Evolutionary conservation across 2,113 vertebrate species (phyloP).

Genomic region (Zosterops borbonicus): DNA sequence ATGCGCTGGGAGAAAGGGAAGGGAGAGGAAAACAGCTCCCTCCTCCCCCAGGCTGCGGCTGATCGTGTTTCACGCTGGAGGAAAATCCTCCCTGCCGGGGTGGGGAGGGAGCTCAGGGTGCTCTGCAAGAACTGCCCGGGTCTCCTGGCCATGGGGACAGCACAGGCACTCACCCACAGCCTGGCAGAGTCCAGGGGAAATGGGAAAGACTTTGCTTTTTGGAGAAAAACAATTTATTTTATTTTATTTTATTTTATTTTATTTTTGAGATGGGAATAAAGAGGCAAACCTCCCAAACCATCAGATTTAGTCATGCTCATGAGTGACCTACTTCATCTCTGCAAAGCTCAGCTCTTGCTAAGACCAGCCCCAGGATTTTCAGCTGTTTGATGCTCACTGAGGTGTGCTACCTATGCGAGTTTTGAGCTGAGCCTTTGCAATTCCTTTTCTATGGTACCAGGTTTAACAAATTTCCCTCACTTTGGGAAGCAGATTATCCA

Average conservation of each 20-base stretch:
- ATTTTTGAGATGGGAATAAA: not conserved
- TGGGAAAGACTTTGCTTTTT: not conserved
- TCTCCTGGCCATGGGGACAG: not conserved
- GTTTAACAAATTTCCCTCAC: not conserved
- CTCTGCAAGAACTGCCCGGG: not conserved
- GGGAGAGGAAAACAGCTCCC: not conserved
- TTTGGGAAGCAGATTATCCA: not conserved
- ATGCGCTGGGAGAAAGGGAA: not conserved
- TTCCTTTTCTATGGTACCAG: not conserved
- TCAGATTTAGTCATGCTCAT: not conserved
- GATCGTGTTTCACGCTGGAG: constrained; percentile 16
- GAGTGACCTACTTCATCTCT: not conserved
- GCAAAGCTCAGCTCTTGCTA: not conserved
- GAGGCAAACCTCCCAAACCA: not conserved
- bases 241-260: too few relatives aligned
- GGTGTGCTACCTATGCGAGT: not conserved
- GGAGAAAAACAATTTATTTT: too few relatives aligned
- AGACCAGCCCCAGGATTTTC: not conserved
- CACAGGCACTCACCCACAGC: not conserved
- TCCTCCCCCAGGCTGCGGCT: not conserved
- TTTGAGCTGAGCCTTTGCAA: not conserved
- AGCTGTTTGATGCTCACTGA: not conserved
- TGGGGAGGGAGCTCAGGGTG: not conserved
- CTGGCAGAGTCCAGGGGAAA: not conserved
- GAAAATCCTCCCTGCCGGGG: constrained; percentile 16